Evolutionary conservation across 2,888 invertebrate species (phyloP), one percentile per base, ranked within the genome.

Genomic region (Nephrotoma guestfalica): DNA sequence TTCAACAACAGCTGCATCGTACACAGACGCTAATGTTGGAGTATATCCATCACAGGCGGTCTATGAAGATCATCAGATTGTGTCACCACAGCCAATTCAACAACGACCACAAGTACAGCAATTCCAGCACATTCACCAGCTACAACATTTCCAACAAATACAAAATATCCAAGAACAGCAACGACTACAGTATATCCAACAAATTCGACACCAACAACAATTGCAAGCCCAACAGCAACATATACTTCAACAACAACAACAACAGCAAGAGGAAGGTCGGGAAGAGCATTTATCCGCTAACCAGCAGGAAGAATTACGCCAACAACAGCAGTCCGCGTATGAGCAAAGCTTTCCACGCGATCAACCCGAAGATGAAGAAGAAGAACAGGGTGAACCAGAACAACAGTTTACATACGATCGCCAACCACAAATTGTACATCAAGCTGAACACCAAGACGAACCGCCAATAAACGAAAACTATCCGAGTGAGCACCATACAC

Each of bases 401-500:
- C 43, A 86, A 86, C 47, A 43, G 4, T 40, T 45, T 45, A 47
- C 86, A 51, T 45, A 40, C 13, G 6, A 45, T 13, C 40, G 40
- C 13, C 57, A 87, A 11, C 51, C 84, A 15, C 85, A 83, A 6
- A 85, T 88, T 18, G 4, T 11, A 41, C 84, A 84, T 41, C 84
- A 41, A 84, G n/a, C 84, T 15, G 84, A 41, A 41, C 7, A 41
- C 2, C 41, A 84, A 4, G 42, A 41, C 6, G n/a, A 84, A 84
- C 84, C 84, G 2, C 84, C 84, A 84, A 84, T 4, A 87, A 87
- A 86, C 2, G 91, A 92, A 88, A 92, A 92, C 87, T 91, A 89
- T 89, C 91, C 91, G 0, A 89, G 91, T 2, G 86, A 89, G 86
- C 90, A 91, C 0, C 91, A 92, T 87, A 92, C 91, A 4, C 91